Evolutionary conservation across 2,113 vertebrate genomes (phyloP), one percentile per base, ranked within the genome.

Genomic region (Climacteris rufus): DNA sequence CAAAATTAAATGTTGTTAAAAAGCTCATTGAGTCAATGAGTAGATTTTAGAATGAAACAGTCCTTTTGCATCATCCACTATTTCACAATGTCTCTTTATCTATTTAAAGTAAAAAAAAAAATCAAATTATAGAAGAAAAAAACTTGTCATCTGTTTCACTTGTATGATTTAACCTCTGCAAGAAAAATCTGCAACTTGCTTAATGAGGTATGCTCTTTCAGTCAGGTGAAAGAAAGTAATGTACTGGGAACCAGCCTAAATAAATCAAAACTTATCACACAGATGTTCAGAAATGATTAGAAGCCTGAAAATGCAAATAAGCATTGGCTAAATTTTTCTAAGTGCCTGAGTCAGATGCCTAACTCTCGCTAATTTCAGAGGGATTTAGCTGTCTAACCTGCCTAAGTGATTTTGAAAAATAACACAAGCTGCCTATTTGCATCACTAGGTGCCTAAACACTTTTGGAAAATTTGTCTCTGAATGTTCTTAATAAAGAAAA

Each of bases 351-450:
- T 91, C 54, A 66, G 44, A n/a, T 83, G 75, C 60, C 52, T 63
- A 28, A 33, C 15, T 89, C n/a, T 49, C 4, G 20, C 13, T 89
- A 63, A 89, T 89, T 95, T 92, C 83, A 64, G 44, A 71, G 76
- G 71, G 85, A 90, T 86, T 94, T 96, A 86, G 56, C 71, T 96
- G 68, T 88, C 79, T 86, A 81, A 78, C 35, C 28, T 84, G 64
- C 59, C 80, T 90, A 94, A 95, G 56, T 96, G 86, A 66, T 83
- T 92, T 90, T 93, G 88, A 95, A 93, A 96, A 94, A 93, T 90
- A 90, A 60, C 40, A 31, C 56, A 88, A 30, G 49, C 68, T 93
- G 71, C 71, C 76, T 96, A 31, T 68, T 60, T 50, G 72, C 88
- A 93, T 89, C 85, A 94, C 90, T 93, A 90, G 71, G 30, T 83